Conservation (phyloP, 2,888 invertebrate species). For the Dynastes hyllus region DNA sequence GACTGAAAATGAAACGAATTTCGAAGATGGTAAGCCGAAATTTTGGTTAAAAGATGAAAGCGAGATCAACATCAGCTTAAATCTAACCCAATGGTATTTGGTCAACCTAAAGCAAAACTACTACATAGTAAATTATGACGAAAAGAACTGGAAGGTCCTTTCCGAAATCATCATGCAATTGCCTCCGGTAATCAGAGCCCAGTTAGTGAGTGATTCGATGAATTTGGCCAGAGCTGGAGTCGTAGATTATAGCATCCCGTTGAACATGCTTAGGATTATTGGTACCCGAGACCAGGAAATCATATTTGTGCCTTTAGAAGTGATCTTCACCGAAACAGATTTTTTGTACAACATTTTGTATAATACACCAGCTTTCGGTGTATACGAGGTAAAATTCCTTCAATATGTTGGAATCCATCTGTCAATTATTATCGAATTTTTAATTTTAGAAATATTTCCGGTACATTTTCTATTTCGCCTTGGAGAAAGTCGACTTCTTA, state of each 20-base stretch:
- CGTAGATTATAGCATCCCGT: slow-evolving; percentile 75
- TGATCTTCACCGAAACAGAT: slow-evolving; percentile 75
- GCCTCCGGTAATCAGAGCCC: slow-evolving; percentile 77
- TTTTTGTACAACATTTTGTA: slow-evolving; percentile 76
- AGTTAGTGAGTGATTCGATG: slow-evolving; percentile 81
- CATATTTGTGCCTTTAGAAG: slow-evolving; percentile 76
- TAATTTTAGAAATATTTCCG: slow-evolving; percentile 43
- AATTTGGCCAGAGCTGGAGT: slow-evolving; percentile 75
- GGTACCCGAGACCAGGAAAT: slow-evolving; percentile 69
- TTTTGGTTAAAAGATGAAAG: slow-evolving; percentile 72
- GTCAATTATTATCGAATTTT: not conserved
- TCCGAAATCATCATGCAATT: slow-evolving; percentile 74
- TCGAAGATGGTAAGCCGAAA: slow-evolving; percentile 68
- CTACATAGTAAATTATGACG: slow-evolving; percentile 80
- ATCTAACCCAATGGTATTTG: slow-evolving; percentile 74
- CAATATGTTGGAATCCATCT: not conserved
- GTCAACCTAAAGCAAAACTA: slow-evolving; percentile 80
- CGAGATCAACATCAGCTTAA: slow-evolving; percentile 62
- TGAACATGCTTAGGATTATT: slow-evolving; percentile 73
- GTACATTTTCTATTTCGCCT: slow-evolving; percentile 70
- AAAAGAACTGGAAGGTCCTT: slow-evolving; percentile 75
- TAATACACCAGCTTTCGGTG: slow-evolving; percentile 75
- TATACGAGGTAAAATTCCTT: slow-evolving; percentile 73
- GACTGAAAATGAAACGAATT: slow-evolving; percentile 64
- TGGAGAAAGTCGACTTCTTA: slow-evolving; percentile 72